These are phyloP conservation scores for Stegodyphus mimosarum DNA, from an alignment of 1,140 invertebrate species.

Conservation along the genomic window DNA sequence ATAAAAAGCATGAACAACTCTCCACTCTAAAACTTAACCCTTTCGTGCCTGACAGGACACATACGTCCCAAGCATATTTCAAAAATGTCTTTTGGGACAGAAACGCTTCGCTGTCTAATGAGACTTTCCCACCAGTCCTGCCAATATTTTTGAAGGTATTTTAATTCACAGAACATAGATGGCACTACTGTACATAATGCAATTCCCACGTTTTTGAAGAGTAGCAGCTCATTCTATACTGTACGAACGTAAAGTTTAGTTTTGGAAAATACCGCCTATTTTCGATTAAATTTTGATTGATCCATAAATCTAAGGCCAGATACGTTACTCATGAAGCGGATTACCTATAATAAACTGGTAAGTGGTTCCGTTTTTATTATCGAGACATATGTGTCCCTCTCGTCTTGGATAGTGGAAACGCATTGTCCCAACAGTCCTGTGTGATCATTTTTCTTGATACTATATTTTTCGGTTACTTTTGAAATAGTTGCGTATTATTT, in stretches of 20 bases:
- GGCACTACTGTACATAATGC: constrained; percentile 3
- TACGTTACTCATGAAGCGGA: constrained; percentile 21
- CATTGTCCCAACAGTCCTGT: too few relatives aligned
- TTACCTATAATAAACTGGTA: constrained; percentile 24
- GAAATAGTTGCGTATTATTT: too few relatives aligned
- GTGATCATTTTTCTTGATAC: too few relatives aligned
- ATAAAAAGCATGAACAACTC: too few relatives aligned
- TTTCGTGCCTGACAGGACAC: constrained; percentile 17
- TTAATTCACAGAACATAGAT: constrained; percentile 28
- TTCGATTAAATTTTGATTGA: constrained; percentile 39
- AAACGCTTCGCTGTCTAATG: constrained; percentile 14
- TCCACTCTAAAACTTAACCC: too few relatives aligned
- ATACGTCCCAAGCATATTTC: constrained; percentile 31
- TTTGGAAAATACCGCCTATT: constrained; percentile 26
- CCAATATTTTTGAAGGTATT: constrained; percentile 16
- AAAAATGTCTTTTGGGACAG: constrained; percentile 22
- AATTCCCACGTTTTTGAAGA: constrained; percentile 9
- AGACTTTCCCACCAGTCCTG: constrained; percentile 32
- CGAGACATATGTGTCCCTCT: constrained; percentile 16
- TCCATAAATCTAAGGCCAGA: constrained; percentile 16
- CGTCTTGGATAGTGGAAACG: constrained; percentile 5
- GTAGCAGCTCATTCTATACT: not conserved
- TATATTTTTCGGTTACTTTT: too few relatives aligned
- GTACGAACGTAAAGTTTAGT: constrained; percentile 18
- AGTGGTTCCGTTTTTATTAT: constrained; percentile 21